Evolutionary conservation across 2,113 vertebrate genomes (phyloP), one percentile per base, ranked within the genome.

Genomic region (Apteryx mantelli): DNA sequence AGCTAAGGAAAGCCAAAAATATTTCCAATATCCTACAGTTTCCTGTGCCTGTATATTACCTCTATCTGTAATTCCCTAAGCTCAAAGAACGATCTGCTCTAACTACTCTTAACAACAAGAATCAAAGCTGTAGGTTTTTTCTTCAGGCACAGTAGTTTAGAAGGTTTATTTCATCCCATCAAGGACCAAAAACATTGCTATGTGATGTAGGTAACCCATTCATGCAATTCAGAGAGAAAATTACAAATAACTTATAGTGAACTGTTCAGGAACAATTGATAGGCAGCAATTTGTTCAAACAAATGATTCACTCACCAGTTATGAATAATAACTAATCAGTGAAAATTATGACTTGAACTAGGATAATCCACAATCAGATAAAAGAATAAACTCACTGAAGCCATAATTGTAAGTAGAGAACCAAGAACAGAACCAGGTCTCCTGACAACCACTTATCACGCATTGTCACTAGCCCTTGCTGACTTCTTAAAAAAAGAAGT

Each of bases 311-410:
- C 73, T 77, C 68, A 68, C 25, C 66, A 68, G 38, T 76, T 94
- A 76, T 2, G 1, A 93, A 48, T n/a, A 76, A 87, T 77, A 91
- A 79, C 25, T 87, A 69, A 83, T 88, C 60, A 88, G 21, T 74
- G 44, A 81, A 93, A 95, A 91, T 52, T 85, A 70, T 55, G 2
- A 64, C 71, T 94, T 25, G 9, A 95, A 83, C n/a, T 52, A 64
- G 38, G 71, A 70, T 88, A 91, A 94, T 86, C n/a, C 55, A 95
- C 93, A 95, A 83, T 75, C 60, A 83, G 82, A 83, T 63, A 93
- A 94, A 91, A 77, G 4, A 89, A 90, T 68, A 86, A 93, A 90
- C 70, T 90, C 46, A 50, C 13, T 88, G 68, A 83, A 95, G 65
- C 25, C 4, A 3, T 92, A 90, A 83, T 55, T 83, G 24, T 68